Evolutionary conservation across 2,113 vertebrate genomes (phyloP).

Genomic region (Notiomystis cincta): DNA sequence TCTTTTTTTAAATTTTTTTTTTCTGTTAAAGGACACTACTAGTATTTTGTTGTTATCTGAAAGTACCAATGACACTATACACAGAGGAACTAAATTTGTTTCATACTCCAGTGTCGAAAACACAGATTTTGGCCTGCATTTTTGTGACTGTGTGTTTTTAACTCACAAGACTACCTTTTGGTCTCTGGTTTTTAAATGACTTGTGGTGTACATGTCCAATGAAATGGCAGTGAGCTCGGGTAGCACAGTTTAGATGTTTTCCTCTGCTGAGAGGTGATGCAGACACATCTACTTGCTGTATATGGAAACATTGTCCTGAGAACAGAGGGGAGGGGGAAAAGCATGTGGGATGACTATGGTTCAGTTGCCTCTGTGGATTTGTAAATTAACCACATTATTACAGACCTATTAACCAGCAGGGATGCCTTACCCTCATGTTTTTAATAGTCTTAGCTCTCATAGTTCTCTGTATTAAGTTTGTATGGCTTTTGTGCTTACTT

Average conservation of each 20-base stretch:
- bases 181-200: slow-evolving; percentile 32
- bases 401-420: slow-evolving; percentile 93
- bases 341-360: slow-evolving; percentile 82
- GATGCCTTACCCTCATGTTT: slow-evolving; percentile 92
- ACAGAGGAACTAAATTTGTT: slow-evolving; percentile 52
- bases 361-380: slow-evolving; percentile 85
- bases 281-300: slow-evolving; percentile 51
- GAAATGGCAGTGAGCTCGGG: slow-evolving; percentile 29
- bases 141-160: slow-evolving; percentile 33
- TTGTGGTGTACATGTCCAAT: slow-evolving; percentile 36
- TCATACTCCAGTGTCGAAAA: slow-evolving; percentile 8
- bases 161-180: slow-evolving; percentile 54
- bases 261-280: slow-evolving; percentile 36
- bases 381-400: slow-evolving; percentile 80
- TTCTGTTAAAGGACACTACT: slow-evolving; percentile 49
- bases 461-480: slow-evolving; percentile 75
- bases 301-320: slow-evolving; percentile 22
- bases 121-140: slow-evolving; percentile 32
- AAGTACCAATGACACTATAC: slow-evolving; percentile 56
- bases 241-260: slow-evolving; percentile 24
- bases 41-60: slow-evolving; percentile 51
- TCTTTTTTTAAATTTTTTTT: not conserved
- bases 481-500: slow-evolving; percentile 78
- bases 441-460: slow-evolving; percentile 70
- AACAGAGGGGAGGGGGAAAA: slow-evolving; percentile 36